A percentile compares a stretch with the other conserved stretches of the same genome.
These are phyloP conservation scores for Poecilus cupreus DNA, from an alignment of 2,888 invertebrate genomes.

Conservation along the genomic window DNA sequence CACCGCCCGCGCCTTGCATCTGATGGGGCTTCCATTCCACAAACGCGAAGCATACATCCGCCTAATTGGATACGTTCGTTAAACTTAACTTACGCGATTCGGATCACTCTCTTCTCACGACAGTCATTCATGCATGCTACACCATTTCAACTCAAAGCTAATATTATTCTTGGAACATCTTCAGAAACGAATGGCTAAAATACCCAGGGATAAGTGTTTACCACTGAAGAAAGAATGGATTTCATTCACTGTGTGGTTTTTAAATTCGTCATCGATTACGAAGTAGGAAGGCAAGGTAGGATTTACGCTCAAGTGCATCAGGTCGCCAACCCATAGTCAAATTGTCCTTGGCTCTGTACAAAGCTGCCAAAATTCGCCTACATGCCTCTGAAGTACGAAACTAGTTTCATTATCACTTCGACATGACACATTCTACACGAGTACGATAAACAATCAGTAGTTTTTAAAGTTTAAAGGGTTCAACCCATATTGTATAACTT, in stretches of 20 bases:
- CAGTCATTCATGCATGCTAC: neutral
- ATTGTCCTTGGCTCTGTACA: conserved; percentile 27
- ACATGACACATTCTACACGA: neutral
- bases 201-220: conserved; percentile 9
- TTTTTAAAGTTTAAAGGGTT: conserved; percentile 30
- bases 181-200: neutral
- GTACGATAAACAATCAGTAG: conserved; percentile 16
- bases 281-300: conserved; percentile 12
- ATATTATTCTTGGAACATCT: conserved; percentile 25
- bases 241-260: conserved; percentile 8
- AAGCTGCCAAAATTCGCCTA: conserved; percentile 36
- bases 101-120: neutral
- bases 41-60: neutral
- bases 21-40: neutral
- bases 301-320: conserved; percentile 39
- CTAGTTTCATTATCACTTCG: conserved; percentile 9
- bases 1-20: neutral
- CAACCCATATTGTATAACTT: conserved; percentile 21
- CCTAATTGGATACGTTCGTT: conserved; percentile 52
- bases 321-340: conserved; percentile 8
- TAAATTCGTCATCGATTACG: conserved; percentile 37
- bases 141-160: neutral
- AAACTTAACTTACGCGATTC: conserved; percentile 42
- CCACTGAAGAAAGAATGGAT: conserved; percentile 8
- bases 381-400: neutral